phyloP scores from a whole-genome alignment of 1,140 invertebrate genomes.

The Berghia stephanieae region DNA sequence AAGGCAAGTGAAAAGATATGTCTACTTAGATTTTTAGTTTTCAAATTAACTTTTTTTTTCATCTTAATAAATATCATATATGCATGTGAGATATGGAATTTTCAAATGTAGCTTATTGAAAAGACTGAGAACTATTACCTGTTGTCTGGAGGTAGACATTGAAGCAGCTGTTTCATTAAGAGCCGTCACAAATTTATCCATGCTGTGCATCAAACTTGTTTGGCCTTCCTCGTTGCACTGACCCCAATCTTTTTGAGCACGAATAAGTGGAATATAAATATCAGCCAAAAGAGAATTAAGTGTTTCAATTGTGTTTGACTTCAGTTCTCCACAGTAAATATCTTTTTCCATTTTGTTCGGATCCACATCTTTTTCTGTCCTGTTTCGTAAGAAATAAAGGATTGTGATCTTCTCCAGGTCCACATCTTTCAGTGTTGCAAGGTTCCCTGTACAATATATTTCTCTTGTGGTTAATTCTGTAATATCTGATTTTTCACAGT shows the following conservation, averaged over 20 bases:
- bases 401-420: constrained; percentile 58
- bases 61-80: no score
- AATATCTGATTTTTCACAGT: constrained; percentile 57
- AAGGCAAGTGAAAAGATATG: no score
- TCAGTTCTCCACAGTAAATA: constrained; percentile 65
- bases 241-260: constrained; percentile 64
- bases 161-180: constrained; percentile 59
- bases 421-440: constrained; percentile 61
- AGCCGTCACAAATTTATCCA: constrained; percentile 61
- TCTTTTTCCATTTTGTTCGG: constrained; percentile 60
- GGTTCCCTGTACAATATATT: constrained; percentile 58
- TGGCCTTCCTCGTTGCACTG: constrained; percentile 58
- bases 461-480: constrained; percentile 50
- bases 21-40: no score
- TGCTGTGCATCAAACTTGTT: constrained; percentile 55
- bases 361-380: constrained; percentile 62
- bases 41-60: no score
- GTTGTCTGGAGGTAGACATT: constrained; percentile 58
- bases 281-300: constrained; percentile 60
- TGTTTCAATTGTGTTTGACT: constrained; percentile 62
- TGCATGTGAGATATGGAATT: no score
- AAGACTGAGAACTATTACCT: no score
- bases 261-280: constrained; percentile 62
- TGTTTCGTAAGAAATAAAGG: constrained; percentile 62
- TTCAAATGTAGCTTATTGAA: no score